These are phyloP conservation scores for Ascaphus truei DNA, from an alignment of 2,113 vertebrate genomes.

Conservation along the genomic window DNA sequence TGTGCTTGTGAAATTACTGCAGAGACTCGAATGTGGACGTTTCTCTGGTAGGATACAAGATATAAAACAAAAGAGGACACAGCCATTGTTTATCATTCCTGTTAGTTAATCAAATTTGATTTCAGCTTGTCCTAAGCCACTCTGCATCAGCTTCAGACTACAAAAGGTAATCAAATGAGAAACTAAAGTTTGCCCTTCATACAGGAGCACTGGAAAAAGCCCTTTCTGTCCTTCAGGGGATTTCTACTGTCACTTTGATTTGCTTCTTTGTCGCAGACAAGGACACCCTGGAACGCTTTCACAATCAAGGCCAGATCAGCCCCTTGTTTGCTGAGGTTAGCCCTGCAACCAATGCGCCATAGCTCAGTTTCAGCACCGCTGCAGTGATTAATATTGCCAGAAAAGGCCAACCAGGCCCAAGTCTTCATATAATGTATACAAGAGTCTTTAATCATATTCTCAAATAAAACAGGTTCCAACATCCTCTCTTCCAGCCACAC, in stretches of 20 bases:
- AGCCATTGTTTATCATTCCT: not conserved
- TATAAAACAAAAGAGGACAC: not conserved
- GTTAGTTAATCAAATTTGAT: slow-evolving; percentile 15
- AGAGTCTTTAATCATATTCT: not conserved
- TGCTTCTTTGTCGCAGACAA: not conserved
- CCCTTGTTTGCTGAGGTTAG: not conserved
- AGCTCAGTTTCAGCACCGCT: not conserved
- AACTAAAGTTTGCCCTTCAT: not conserved
- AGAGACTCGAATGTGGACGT: not conserved
- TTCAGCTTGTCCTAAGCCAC: slow-evolving; percentile 1
- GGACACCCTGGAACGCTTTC: not conserved
- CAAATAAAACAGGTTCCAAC: too few species aligned
- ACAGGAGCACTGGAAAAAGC: slow-evolving; percentile 20
- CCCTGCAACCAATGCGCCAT: not conserved
- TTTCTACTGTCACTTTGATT: slow-evolving; percentile 15
- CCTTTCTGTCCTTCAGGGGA: not conserved
- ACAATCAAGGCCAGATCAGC: not conserved
- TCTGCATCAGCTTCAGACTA: slow-evolving; percentile 5
- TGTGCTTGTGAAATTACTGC: not conserved
- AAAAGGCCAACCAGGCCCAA: too few species aligned
- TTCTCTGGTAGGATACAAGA: not conserved
- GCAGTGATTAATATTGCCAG: not conserved
- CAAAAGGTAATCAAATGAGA: slow-evolving; percentile 24
- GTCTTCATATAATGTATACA: too few species aligned
- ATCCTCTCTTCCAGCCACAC: not conserved